A percentile compares a stretch with the other conserved stretches of the same genome.
Evolutionary conservation across 2,113 vertebrate genomes (phyloP).

Genomic region (Sapayoa aenigma): DNA sequence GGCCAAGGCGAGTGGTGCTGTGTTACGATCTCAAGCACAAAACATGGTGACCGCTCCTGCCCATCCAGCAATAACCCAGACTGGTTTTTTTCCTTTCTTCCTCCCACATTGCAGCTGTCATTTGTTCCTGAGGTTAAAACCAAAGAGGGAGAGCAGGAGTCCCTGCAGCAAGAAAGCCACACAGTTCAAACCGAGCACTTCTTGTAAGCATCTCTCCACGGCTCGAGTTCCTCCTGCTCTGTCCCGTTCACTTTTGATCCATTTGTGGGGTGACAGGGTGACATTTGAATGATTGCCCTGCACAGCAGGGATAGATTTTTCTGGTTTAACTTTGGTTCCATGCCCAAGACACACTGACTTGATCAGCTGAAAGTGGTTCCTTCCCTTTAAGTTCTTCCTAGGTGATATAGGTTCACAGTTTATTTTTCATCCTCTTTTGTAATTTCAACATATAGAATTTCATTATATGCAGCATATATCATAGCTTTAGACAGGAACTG

Average conservation of each 20-base stretch:
- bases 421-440: constrained; percentile 33
- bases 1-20: background rate
- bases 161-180: constrained; percentile 71
- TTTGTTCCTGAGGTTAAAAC: constrained; percentile 81
- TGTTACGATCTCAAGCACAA: background rate
- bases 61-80: background rate
- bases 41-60: background rate
- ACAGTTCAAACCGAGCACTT: constrained; percentile 55
- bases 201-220: constrained; percentile 68
- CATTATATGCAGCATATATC: constrained; percentile 81
- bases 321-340: constrained; percentile 89
- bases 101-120: constrained; percentile 50
- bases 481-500: constrained; percentile 75
- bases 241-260: constrained; percentile 51
- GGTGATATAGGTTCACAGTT: constrained; percentile 59
- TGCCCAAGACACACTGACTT: constrained; percentile 76
- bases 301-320: constrained; percentile 92
- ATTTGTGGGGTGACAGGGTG: constrained; percentile 63
- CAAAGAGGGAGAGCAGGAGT: constrained; percentile 65
- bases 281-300: constrained; percentile 82
- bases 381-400: constrained; percentile 50
- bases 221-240: constrained; percentile 56
- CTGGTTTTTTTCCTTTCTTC: background rate
- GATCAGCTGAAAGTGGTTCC: constrained; percentile 68
- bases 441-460: constrained; percentile 68